Percentiles rank a stretch among this genome's conserved stretches.
Conservation (phyloP, 2,113 vertebrate species). For the Cyanocitta stelleri region DNA sequence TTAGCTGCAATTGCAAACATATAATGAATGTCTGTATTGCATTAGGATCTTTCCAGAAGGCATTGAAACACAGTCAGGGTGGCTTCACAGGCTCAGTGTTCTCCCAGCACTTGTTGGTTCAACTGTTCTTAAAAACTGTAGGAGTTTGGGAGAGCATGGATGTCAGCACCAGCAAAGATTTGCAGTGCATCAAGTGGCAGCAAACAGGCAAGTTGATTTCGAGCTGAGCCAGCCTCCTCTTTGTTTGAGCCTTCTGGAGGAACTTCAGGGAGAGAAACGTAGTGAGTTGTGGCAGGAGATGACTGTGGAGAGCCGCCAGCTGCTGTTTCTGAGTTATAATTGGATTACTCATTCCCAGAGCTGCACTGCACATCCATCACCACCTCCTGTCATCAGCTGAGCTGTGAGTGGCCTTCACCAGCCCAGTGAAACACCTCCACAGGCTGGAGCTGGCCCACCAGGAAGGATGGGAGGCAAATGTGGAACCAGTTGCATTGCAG, state of each 20-base stretch:
- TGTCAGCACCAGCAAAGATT: conserved; percentile 29
- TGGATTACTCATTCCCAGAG: not conserved
- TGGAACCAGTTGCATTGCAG: not conserved
- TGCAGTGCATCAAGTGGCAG: not conserved
- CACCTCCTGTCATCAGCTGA: not conserved
- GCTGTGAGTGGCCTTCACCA: not conserved
- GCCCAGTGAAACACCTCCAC: not conserved
- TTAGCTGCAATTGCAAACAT: conserved; percentile 19
- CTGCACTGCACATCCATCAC: not conserved
- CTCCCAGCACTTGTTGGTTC: not conserved
- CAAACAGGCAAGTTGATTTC: not conserved
- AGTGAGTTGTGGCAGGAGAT: not conserved
- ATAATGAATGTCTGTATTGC: not conserved
- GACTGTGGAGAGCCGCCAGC: not conserved
- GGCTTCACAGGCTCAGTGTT: not conserved
- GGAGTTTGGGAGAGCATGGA: not conserved
- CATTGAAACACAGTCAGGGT: not conserved
- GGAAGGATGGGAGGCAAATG: not conserved
- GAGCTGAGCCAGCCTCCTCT: not conserved
- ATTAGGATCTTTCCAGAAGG: conserved; percentile 42
- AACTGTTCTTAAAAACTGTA: not conserved
- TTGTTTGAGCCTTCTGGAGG: not conserved
- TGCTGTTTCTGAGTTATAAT: not conserved
- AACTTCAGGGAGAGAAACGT: not conserved
- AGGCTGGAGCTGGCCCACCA: not conserved